phyloP scores from a whole-genome alignment of 2,113 vertebrate genomes.

The Megalops atlanticus region DNA sequence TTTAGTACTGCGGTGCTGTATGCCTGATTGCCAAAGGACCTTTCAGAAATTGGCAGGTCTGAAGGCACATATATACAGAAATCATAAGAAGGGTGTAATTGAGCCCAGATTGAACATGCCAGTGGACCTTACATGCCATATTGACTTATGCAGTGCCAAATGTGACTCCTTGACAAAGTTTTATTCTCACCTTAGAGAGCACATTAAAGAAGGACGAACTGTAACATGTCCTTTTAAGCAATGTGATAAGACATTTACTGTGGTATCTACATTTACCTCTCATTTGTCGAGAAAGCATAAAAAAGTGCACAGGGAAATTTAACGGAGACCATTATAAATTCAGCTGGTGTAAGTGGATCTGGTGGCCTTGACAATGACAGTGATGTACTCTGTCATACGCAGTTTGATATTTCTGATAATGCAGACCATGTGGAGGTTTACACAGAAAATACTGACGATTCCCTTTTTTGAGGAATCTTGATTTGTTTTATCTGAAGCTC shows the following conservation, averaged over 20 bases:
- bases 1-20: slow-evolving; percentile 15
- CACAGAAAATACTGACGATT: slow-evolving; percentile 13
- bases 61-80: slow-evolving; percentile 28
- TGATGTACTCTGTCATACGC: background rate
- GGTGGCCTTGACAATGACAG: background rate
- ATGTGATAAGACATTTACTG: slow-evolving; percentile 25
- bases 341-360: background rate
- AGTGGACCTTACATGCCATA: slow-evolving; percentile 34
- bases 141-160: slow-evolving; percentile 26
- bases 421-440: background rate
- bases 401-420: background rate
- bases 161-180: slow-evolving; percentile 25
- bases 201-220: slow-evolving; percentile 31
- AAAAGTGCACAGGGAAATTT: background rate
- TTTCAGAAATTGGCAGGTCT: slow-evolving; percentile 24
- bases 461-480: slow-evolving; percentile 21
- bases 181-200: slow-evolving; percentile 34
- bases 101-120: background rate
- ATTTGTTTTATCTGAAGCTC: slow-evolving; percentile 18
- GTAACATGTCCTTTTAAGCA: slow-evolving; percentile 31
- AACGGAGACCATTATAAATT: background rate
- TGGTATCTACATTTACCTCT: slow-evolving; percentile 20
- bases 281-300: slow-evolving; percentile 22
- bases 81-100: slow-evolving; percentile 15
- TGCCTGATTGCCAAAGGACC: slow-evolving; percentile 29